A percentile compares a stretch with the other conserved stretches of the same genome.
These are phyloP conservation scores for Pseudomyrmex concolor DNA, from an alignment of 1,140 invertebrate species.

Conservation along the genomic window DNA sequence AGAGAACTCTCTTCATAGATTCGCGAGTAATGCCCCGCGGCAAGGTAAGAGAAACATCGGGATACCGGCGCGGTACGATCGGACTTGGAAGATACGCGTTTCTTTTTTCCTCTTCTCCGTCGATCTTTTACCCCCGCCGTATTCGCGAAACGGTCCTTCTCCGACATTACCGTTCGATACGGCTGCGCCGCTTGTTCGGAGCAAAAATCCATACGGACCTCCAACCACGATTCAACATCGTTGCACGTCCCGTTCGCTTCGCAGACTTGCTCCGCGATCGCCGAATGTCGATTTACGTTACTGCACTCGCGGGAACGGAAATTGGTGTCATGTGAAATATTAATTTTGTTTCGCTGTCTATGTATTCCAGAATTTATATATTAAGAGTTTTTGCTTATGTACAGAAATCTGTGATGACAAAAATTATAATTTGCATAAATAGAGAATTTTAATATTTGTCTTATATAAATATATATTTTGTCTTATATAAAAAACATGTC, in stretches of 20 bases:
- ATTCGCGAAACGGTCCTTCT: slow-evolving; percentile 53
- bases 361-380: background rate
- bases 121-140: slow-evolving; percentile 30
- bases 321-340: slow-evolving; percentile 14
- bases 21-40: slow-evolving; percentile 35
- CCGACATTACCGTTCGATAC: slow-evolving; percentile 56
- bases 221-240: slow-evolving; percentile 48
- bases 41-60: slow-evolving; percentile 57
- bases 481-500: too few species aligned
- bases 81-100: slow-evolving; percentile 41
- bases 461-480: too few species aligned
- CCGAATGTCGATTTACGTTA: slow-evolving; percentile 53
- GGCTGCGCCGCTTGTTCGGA: slow-evolving; percentile 15
- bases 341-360: background rate
- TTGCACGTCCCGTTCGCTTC: slow-evolving; percentile 15
- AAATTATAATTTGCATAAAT: too few species aligned
- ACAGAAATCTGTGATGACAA: too few species aligned
- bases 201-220: slow-evolving; percentile 40
- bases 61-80: slow-evolving; percentile 38
- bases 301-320: slow-evolving; percentile 4
- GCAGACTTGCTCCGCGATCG: slow-evolving; percentile 42
- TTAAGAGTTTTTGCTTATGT: too few species aligned
- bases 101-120: background rate
- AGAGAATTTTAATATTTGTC: too few species aligned
- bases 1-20: slow-evolving; percentile 50